phyloP scores from a whole-genome alignment of 2,113 vertebrate genomes.

The Aspidoscelis tigris region DNA sequence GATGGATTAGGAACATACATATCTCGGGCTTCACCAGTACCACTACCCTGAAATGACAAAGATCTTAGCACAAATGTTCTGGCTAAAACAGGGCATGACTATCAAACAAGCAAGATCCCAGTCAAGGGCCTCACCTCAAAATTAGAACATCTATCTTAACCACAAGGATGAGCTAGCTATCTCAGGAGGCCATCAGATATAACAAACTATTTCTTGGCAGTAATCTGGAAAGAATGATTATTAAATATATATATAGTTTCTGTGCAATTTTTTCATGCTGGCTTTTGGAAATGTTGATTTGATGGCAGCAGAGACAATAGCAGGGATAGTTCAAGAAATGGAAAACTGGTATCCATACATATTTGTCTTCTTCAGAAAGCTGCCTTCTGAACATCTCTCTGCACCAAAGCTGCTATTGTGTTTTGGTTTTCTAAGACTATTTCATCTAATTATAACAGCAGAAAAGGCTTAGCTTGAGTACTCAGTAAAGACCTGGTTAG shows the following conservation, averaged over 20 bases:
- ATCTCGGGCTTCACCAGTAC: constrained; percentile 92
- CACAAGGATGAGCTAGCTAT: too few species aligned
- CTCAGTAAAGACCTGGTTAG: constrained; percentile 87
- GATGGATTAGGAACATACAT: constrained; percentile 97
- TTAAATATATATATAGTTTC: background rate
- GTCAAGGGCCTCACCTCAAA: background rate
- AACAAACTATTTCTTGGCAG: background rate
- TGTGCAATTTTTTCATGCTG: background rate
- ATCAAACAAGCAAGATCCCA: background rate
- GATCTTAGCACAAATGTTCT: constrained; percentile 26
- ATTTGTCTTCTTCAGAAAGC: background rate
- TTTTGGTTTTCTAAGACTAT: background rate
- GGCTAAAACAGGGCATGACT: background rate
- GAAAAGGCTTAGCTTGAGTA: constrained; percentile 16
- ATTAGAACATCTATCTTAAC: background rate
- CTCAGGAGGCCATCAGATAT: too few species aligned
- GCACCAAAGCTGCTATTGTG: background rate
- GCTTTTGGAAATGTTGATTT: background rate
- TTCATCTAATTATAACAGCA: background rate
- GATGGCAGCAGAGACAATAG: background rate
- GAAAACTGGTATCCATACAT: background rate
- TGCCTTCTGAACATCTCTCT: background rate
- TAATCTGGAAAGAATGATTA: background rate
- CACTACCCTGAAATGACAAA: constrained; percentile 78
- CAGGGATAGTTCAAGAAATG: too few species aligned